phyloP scores from a whole-genome alignment of 2,797 vertebrate species.

The Ctenochaetus hawaiiensis region DNA sequence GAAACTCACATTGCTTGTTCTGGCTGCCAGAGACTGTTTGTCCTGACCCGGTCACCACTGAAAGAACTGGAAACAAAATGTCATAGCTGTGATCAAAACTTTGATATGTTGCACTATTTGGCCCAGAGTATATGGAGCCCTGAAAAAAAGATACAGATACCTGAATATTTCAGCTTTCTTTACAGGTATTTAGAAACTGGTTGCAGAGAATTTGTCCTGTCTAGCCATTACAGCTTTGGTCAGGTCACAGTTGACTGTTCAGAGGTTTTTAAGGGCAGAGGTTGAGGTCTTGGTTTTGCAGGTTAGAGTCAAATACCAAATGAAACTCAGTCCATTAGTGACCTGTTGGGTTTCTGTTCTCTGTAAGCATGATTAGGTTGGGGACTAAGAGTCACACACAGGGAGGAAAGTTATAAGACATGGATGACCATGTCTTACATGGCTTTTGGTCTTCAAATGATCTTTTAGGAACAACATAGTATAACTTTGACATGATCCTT shows the following conservation, averaged over 20 bases:
- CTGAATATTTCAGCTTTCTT: neutral
- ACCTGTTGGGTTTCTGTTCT: neutral
- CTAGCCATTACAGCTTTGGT: conserved; percentile 1
- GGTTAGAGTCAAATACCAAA: neutral
- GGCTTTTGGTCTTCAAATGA: neutral
- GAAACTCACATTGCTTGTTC: conserved; percentile 13
- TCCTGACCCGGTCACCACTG: neutral
- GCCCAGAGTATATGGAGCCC: neutral
- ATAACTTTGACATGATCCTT: neutral
- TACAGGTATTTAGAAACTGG: neutral
- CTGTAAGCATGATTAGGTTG: neutral
- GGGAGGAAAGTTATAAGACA: neutral
- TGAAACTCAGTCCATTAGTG: neutral
- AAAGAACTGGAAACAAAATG: conserved; percentile 15
- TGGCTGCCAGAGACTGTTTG: conserved; percentile 11
- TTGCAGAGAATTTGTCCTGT: conserved; percentile 12
- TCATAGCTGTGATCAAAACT: neutral
- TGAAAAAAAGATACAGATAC: neutral
- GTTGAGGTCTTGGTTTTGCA: neutral
- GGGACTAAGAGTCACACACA: neutral
- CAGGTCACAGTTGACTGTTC: neutral
- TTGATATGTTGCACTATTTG: neutral
- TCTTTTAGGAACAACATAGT: neutral
- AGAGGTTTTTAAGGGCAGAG: conserved; percentile 10
- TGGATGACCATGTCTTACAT: neutral